A percentile compares a stretch with the other conserved stretches of the same genome.
phyloP scores from a whole-genome alignment of 2,113 vertebrate species.

The Chrysemys picta region DNA sequence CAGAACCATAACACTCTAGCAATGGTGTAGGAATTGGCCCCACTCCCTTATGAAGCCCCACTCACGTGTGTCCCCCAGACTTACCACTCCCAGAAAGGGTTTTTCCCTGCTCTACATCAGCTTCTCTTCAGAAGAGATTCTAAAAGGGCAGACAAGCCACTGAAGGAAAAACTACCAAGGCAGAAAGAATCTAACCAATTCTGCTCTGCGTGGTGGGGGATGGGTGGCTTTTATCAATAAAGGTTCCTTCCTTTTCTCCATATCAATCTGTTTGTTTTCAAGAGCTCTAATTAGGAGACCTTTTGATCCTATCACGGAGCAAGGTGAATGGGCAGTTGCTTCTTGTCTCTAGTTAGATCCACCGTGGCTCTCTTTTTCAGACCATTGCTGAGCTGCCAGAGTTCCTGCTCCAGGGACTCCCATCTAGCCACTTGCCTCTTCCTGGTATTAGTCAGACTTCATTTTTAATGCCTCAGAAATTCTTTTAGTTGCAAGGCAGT shows the following conservation, averaged over 20 bases:
- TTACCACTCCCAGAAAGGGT: neutral
- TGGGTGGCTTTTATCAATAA: neutral
- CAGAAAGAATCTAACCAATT: neutral
- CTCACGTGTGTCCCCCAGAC: neutral
- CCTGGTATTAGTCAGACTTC: neutral
- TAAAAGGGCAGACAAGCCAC: neutral
- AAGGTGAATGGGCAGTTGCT: neutral
- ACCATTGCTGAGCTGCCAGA: neutral
- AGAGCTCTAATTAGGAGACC: neutral
- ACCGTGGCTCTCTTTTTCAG: neutral
- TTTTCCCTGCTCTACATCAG: neutral
- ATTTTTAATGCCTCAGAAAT: neutral
- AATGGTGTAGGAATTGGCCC: neutral
- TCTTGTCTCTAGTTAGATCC: neutral
- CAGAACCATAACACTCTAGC: conserved; percentile 25
- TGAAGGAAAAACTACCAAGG: neutral
- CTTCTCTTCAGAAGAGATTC: neutral
- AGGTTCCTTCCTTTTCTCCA: neutral
- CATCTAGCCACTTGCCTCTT: neutral
- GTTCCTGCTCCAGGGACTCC: neutral
- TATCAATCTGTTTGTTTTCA: neutral
- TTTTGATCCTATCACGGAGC: neutral
- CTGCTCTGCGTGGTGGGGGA: neutral
- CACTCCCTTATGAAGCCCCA: neutral
- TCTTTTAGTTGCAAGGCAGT: neutral